Base-by-base conservation (phyloP, 2,888 invertebrate species). In the Campoplex nolae region DNA sequence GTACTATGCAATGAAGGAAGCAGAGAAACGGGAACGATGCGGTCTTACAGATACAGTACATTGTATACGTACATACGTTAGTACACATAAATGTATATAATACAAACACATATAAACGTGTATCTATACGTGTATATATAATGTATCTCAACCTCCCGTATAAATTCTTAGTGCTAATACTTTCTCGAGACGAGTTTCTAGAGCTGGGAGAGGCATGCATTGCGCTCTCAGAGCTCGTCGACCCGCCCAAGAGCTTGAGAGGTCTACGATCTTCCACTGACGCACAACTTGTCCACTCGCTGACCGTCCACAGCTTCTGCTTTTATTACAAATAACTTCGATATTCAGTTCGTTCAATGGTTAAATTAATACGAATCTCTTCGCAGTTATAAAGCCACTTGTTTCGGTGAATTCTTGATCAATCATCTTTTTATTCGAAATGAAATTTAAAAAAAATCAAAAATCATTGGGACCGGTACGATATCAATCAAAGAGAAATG, bases 121-220 rank as follows among this genome's bases (percentile, higher is more conserved):
- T 42, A 42, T 23, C 32, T 28, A 58, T 48, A 18, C 32, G 48
- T 65, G 65, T 65, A 65, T 65, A 76, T 45, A 76, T 45, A 32
- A 48, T 32, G 70, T 70, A 74, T 74, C 58, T 70, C 80, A 77
- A 67, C 74, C 71, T 84, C 75, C 84, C 75, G 84, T 81, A 87
- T 84, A 87, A 84, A 87, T 87, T 87, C 87, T 82, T 74, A 79
- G 78, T 76, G 78, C 75, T 87, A 84, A 87, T 87, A 87, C 87
- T 84, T 82, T 87, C 84, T 83, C 83, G 77, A 65, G 86, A 83
- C 86, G 86, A 83, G 86, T 86, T 86, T 86, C 80, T 68, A 80
- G 86, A 86, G 86, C 86, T 81, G 83, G 86, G 83, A 77, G 86
- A 86, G 56, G 76, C 82, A 84, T 87, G 81, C 87, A 87, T 75